These are phyloP conservation scores for Pedetes capensis DNA, from an alignment of 2,113 vertebrate species.

Conservation along the genomic window DNA sequence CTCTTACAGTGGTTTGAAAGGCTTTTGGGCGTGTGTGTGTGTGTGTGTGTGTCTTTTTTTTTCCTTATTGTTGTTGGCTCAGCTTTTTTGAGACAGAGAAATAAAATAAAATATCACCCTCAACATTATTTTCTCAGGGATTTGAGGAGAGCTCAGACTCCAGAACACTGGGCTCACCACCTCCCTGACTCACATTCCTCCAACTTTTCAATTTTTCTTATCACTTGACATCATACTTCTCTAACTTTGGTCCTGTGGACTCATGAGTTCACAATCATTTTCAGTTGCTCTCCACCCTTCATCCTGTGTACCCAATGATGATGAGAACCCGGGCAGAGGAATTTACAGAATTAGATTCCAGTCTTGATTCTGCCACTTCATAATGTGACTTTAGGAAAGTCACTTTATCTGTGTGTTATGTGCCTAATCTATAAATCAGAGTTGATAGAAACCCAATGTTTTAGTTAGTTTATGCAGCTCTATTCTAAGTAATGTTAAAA, in stretches of 20 bases:
- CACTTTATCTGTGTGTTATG: background rate
- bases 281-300: background rate
- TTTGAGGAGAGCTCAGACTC: background rate
- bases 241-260: background rate
- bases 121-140: background rate
- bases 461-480: background rate
- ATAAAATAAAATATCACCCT: background rate
- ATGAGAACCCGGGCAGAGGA: background rate
- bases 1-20: conserved; percentile 27
- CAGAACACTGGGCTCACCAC: background rate
- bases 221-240: background rate
- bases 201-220: background rate
- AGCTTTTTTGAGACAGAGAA: conserved; percentile 18
- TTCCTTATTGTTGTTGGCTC: background rate
- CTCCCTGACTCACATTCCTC: background rate
- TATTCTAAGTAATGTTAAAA: background rate
- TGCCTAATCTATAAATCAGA: background rate
- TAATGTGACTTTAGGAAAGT: background rate
- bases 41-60: background rate
- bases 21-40: background rate
- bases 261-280: background rate
- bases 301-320: background rate
- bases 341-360: background rate
- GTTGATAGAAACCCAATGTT: background rate
- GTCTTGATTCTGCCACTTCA: background rate